Evolutionary conservation across 2,113 vertebrate genomes (phyloP).

Genomic region (Coracopsis vasa): DNA sequence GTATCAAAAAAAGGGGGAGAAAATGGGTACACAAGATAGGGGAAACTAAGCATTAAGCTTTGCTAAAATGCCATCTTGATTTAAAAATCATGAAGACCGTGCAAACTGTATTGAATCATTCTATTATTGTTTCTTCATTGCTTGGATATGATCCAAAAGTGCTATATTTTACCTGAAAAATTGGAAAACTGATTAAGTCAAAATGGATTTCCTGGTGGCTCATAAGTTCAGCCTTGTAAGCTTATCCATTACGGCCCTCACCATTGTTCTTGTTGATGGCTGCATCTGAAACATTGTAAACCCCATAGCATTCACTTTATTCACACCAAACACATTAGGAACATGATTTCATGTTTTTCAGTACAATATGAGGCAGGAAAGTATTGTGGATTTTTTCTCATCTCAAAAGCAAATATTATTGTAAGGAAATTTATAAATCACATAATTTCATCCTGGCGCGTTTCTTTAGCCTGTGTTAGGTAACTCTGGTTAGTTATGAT

Average conservation of each 20-base stretch:
- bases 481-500: not conserved
- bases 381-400: not conserved
- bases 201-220: slow-evolving; percentile 51
- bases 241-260: slow-evolving; percentile 11
- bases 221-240: slow-evolving; percentile 43
- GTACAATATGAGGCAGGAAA: not conserved
- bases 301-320: not conserved
- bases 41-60: not conserved
- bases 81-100: not conserved
- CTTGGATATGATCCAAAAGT: slow-evolving; percentile 45
- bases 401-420: not conserved
- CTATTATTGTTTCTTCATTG: not conserved
- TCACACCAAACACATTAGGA: not conserved
- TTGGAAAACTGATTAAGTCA: slow-evolving; percentile 58
- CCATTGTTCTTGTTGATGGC: slow-evolving; percentile 40
- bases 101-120: not conserved
- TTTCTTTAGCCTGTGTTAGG: not conserved
- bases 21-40: not conserved
- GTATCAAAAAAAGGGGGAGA: not conserved
- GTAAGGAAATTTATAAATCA: not conserved
- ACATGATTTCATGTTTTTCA: not conserved
- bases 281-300: slow-evolving; percentile 7
- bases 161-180: slow-evolving; percentile 46
- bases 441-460: not conserved
- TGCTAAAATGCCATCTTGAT: not conserved